phyloP scores from a whole-genome alignment of 2,113 vertebrate species.

The Ciconia boyciana region DNA sequence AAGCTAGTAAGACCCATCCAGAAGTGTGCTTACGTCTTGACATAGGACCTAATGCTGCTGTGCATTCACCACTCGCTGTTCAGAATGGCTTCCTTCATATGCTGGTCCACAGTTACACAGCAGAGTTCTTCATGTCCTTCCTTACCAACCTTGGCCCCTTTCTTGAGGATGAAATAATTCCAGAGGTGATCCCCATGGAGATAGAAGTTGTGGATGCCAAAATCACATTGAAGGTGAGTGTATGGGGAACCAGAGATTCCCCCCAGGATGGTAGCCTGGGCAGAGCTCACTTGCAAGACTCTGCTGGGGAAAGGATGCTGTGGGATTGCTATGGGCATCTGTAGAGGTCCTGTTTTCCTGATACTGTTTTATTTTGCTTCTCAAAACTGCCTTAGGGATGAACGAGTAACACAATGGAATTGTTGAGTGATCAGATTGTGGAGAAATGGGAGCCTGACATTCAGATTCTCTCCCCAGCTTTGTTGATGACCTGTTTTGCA shows the following conservation, averaged over 20 bases:
- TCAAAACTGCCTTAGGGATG: background rate
- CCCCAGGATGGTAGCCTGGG: background rate
- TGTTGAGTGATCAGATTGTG: background rate
- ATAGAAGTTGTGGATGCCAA: conserved; percentile 82
- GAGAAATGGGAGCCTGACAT: background rate
- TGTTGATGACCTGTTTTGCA: background rate
- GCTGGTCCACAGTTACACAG: conserved; percentile 72
- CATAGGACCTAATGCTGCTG: conserved; percentile 75
- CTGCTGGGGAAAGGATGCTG: background rate
- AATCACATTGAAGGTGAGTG: conserved; percentile 85
- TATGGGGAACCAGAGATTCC: conserved; percentile 6
- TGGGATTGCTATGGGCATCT: background rate
- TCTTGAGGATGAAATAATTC: conserved; percentile 89
- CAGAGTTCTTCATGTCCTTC: conserved; percentile 83
- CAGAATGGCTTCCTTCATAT: conserved; percentile 82
- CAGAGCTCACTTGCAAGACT: background rate
- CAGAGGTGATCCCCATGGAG: conserved; percentile 86
- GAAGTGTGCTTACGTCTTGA: conserved; percentile 78
- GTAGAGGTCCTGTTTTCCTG: background rate
- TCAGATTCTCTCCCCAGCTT: background rate
- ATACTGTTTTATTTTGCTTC: background rate
- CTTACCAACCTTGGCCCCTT: conserved; percentile 87
- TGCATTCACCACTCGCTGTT: conserved; percentile 74
- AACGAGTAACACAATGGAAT: rapidly evolving
- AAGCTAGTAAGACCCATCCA: conserved; percentile 25